A percentile compares a stretch with the other conserved stretches of the same genome.
phyloP scores from a whole-genome alignment of 1,140 invertebrate species.

The Drosophila lacertosa region DNA sequence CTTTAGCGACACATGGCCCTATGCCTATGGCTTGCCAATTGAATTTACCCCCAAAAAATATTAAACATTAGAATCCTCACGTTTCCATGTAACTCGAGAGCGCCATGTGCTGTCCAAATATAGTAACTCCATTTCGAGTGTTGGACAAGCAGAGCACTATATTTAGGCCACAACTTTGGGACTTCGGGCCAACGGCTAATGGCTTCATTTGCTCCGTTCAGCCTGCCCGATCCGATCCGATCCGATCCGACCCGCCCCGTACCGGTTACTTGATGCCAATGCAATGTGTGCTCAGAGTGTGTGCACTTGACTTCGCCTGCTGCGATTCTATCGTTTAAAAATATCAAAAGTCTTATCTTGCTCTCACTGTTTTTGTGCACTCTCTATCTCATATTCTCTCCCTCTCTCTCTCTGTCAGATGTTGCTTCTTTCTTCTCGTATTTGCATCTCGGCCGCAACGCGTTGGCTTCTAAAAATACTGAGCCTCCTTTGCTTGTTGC shows the following conservation, averaged over 20 bases:
- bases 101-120: slow-evolving; percentile 44
- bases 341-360: slow-evolving; percentile 57
- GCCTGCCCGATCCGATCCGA: not conserved
- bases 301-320: slow-evolving; percentile 67
- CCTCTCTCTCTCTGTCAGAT: not conserved
- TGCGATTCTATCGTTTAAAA: slow-evolving; percentile 72
- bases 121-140: slow-evolving; percentile 52
- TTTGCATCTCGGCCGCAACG: slow-evolving; percentile 28
- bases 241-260: slow-evolving; percentile 24
- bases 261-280: slow-evolving; percentile 69
- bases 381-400: slow-evolving; percentile 22
- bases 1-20: slow-evolving; percentile 37
- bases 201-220: slow-evolving; percentile 48
- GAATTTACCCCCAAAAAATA: slow-evolving; percentile 26
- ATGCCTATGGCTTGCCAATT: slow-evolving; percentile 45
- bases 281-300: slow-evolving; percentile 46
- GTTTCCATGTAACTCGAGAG: slow-evolving; percentile 37
- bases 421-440: slow-evolving; percentile 11
- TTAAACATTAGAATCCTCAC: slow-evolving; percentile 1
- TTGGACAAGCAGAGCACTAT: slow-evolving; percentile 31
- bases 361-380: slow-evolving; percentile 26
- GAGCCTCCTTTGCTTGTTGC: slow-evolving; percentile 10
- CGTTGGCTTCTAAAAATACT: slow-evolving; percentile 49
- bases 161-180: slow-evolving; percentile 54
- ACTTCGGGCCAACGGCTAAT: slow-evolving; percentile 27